Percentiles rank a stretch among this genome's conserved stretches.
phyloP scores from a whole-genome alignment of 2,113 vertebrate genomes.

The Tachysurus fulvidraco region DNA sequence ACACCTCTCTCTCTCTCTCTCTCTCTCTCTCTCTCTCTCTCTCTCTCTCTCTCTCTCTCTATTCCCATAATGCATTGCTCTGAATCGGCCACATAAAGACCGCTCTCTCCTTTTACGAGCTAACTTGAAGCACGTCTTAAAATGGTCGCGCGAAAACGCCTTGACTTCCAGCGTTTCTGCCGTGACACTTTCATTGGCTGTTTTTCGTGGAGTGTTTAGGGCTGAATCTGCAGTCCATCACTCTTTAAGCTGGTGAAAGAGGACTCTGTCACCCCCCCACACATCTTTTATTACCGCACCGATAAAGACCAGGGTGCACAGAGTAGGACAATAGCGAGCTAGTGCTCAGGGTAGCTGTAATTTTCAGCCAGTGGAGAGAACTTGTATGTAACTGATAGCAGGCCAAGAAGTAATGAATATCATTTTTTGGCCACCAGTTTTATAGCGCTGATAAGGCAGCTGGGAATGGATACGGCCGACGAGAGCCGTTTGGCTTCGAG shows the following conservation, averaged over 20 bases:
- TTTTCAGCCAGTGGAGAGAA: slow-evolving; percentile 66
- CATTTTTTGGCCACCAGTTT: slow-evolving; percentile 76
- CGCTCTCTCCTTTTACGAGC: slow-evolving; percentile 44
- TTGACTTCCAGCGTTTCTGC: slow-evolving; percentile 46
- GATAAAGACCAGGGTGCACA: slow-evolving; percentile 76
- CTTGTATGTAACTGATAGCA: slow-evolving; percentile 90
- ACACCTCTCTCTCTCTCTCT: slow-evolving; percentile 23
- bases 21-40: neutral
- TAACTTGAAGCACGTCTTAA: slow-evolving; percentile 41
- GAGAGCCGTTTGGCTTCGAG: slow-evolving; percentile 67
- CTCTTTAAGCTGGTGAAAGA: slow-evolving; percentile 52
- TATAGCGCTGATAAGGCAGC: slow-evolving; percentile 65
- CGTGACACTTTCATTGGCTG: slow-evolving; percentile 57
- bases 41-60: slow-evolving; percentile 7
- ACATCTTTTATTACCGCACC: slow-evolving; percentile 71
- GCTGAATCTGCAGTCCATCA: slow-evolving; percentile 55
- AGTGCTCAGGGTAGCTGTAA: slow-evolving; percentile 47
- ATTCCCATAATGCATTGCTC: slow-evolving; percentile 50
- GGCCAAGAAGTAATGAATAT: slow-evolving; percentile 92
- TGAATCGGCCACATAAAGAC: slow-evolving; percentile 46
- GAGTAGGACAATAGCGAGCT: slow-evolving; percentile 61
- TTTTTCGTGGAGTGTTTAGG: slow-evolving; percentile 52
- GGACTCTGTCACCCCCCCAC: slow-evolving; percentile 36
- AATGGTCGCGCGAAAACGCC: slow-evolving; percentile 39
- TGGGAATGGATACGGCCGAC: slow-evolving; percentile 60